Percentiles rank a stretch among this genome's conserved stretches.
These are phyloP conservation scores for Seira musarum DNA, from an alignment of 2,888 invertebrate genomes.

Conservation along the genomic window DNA sequence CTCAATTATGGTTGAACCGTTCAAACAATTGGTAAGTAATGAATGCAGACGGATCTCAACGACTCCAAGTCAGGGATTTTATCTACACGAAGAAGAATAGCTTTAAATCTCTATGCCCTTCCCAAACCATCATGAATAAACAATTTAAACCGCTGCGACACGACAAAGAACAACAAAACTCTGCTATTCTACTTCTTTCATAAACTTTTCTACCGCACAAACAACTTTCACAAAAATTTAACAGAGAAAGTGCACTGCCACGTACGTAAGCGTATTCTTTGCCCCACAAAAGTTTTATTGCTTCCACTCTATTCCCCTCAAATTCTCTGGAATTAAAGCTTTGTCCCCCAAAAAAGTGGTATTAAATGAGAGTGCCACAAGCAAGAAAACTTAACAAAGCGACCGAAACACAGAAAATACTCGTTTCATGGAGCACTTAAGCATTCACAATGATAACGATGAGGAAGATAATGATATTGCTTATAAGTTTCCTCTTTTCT, in stretches of 20 bases:
- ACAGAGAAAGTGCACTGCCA: neutral
- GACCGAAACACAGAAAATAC: neutral
- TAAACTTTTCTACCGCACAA: no score
- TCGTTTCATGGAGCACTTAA: neutral
- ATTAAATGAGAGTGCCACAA: constrained; percentile 1
- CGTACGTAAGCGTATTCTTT: neutral
- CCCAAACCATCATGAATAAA: constrained; percentile 1
- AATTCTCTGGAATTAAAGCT: constrained; percentile 6
- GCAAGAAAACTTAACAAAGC: neutral
- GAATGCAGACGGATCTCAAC: no score
- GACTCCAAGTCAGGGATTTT: no score
- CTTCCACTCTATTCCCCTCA: neutral
- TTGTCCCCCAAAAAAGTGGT: neutral
- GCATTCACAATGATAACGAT: constrained; percentile 7
- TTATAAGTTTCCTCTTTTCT: neutral
- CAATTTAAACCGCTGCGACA: neutral
- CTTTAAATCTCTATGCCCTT: neutral
- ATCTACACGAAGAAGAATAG: no score
- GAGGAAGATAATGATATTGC: constrained; percentile 21
- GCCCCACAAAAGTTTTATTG: neutral
- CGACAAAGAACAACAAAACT: constrained; percentile 6
- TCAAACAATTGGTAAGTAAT: no score
- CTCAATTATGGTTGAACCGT: neutral
- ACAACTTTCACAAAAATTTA: neutral
- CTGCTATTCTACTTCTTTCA: no score